These are phyloP conservation scores for Cabera pusaria DNA, from an alignment of 2,888 invertebrate genomes.

Conservation along the genomic window DNA sequence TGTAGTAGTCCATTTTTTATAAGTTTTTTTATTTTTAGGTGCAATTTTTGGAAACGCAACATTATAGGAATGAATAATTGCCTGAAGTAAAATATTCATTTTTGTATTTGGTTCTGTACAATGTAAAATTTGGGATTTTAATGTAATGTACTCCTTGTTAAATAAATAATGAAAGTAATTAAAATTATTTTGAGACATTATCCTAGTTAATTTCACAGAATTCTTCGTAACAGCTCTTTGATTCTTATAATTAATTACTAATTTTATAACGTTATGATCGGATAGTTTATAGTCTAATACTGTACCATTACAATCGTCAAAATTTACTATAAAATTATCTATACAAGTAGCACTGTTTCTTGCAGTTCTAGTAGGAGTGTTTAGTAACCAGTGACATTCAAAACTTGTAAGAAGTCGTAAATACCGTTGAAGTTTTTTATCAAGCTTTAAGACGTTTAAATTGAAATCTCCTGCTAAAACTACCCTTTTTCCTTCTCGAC, in stretches of 20 bases:
- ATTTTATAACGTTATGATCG: constrained; percentile 1
- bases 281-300: background rate
- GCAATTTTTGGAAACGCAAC: background rate
- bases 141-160: background rate
- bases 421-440: background rate
- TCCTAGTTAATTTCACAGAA: background rate
- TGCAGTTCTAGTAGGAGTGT: background rate
- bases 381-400: background rate
- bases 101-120: background rate
- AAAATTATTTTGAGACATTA: background rate
- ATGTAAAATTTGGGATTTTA: background rate
- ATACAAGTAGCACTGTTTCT: constrained; percentile 1
- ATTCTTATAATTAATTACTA: background rate
- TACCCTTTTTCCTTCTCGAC: background rate
- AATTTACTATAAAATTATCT: constrained; percentile 4
- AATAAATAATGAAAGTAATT: constrained; percentile 1
- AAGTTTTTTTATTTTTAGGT: background rate
- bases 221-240: background rate
- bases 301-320: background rate
- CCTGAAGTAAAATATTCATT: background rate
- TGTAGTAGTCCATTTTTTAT: background rate
- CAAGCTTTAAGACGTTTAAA: no score
- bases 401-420: background rate
- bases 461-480: background rate
- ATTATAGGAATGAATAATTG: constrained; percentile 1